Conservation (phyloP, 1,140 invertebrate genomes). For the Formica exsecta region DNA sequence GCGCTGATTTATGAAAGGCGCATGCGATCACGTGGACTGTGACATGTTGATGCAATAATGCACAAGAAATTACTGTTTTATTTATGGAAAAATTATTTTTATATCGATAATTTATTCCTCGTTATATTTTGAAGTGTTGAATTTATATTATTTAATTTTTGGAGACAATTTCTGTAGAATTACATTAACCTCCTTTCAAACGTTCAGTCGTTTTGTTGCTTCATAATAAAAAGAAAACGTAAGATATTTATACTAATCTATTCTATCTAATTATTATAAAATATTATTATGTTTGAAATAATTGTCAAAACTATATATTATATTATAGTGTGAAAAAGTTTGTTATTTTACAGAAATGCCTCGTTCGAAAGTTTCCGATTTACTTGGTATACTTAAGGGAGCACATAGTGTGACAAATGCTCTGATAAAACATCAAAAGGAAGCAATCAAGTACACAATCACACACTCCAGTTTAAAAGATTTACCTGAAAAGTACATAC, state of each 20-base stretch:
- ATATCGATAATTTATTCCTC: not conserved
- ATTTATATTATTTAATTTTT: not conserved
- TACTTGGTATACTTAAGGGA: conserved; percentile 81
- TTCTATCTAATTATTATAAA: not conserved
- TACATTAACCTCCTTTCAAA: conserved; percentile 1
- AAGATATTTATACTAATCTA: not conserved
- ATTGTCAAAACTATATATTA: not conserved
- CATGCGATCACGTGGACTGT: not conserved
- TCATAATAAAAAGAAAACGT: not conserved
- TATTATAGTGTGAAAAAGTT: not conserved
- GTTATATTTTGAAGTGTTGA: not conserved
- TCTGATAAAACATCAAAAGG: conserved; percentile 80
- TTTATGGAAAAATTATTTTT: conserved; percentile 1
- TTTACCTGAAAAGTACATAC: conserved; percentile 74
- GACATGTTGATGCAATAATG: not conserved
- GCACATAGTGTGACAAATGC: conserved; percentile 79
- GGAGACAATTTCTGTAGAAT: not conserved
- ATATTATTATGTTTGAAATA: not conserved
- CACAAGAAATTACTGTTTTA: not conserved
- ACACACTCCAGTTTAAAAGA: conserved; percentile 80
- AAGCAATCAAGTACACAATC: conserved; percentile 74
- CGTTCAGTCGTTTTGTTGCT: not conserved
- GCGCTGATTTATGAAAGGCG: not conserved
- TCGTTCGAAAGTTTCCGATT: conserved; percentile 79
- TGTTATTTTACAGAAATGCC: conserved; percentile 76